These are phyloP conservation scores for Ibycter americanus DNA, from an alignment of 2,797 vertebrate genomes.

Conservation along the genomic window DNA sequence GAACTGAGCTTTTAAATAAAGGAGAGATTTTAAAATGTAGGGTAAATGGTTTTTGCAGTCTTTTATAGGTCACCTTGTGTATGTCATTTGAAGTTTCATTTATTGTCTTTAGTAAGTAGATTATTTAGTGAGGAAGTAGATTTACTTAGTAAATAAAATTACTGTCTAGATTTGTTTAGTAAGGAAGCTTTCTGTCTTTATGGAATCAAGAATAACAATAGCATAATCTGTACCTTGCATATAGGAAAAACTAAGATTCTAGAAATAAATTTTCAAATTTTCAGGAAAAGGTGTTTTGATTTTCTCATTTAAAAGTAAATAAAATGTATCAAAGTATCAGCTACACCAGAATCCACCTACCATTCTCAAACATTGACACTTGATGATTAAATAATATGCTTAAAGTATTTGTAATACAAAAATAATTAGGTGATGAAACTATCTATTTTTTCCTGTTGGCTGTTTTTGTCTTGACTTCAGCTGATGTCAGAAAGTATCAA, in stretches of 20 bases:
- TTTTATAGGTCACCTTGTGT: not conserved
- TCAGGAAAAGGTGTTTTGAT: not conserved
- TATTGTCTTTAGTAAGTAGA: not conserved
- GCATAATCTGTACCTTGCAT: not conserved
- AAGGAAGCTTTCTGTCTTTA: not conserved
- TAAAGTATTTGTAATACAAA: not conserved
- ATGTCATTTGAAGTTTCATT: not conserved
- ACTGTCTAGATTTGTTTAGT: not conserved
- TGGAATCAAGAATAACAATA: not conserved
- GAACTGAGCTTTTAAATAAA: slow-evolving; percentile 41
- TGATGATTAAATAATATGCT: not conserved
- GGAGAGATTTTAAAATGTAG: not conserved
- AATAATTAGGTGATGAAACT: not conserved
- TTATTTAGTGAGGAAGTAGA: not conserved
- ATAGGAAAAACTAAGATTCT: not conserved
- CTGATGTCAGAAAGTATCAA: not conserved
- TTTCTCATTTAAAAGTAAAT: not conserved
- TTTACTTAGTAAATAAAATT: not conserved
- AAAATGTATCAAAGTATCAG: not conserved
- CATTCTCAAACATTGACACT: not conserved
- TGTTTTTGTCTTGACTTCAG: not conserved
- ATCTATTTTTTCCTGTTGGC: not conserved
- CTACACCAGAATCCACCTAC: not conserved
- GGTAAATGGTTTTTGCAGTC: not conserved
- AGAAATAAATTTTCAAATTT: not conserved